Evolutionary conservation across 2,797 vertebrate genomes (phyloP).

Genomic region (Psittacula echo): DNA sequence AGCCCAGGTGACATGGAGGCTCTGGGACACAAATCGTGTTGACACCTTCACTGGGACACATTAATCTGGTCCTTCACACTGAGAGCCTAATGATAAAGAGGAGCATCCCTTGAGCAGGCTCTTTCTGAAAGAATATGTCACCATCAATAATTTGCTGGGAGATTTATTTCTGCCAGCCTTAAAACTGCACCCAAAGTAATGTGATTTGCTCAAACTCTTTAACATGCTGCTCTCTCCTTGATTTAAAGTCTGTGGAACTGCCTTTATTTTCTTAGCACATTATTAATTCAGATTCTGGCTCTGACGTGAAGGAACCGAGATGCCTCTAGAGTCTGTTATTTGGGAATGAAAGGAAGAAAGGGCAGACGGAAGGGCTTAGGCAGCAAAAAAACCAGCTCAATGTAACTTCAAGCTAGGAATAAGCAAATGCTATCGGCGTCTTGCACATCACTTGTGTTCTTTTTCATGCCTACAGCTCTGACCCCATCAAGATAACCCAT

Average conservation of each 20-base stretch:
- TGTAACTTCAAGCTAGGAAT: not conserved
- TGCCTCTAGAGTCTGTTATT: not conserved
- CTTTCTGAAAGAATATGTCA: not conserved
- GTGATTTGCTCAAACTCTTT: constrained; percentile 45
- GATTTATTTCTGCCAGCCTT: constrained; percentile 29
- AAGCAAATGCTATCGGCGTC: not conserved
- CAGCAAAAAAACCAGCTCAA: not conserved
- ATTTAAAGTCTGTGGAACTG: constrained; percentile 47
- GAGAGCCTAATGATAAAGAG: not conserved
- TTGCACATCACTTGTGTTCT: not conserved
- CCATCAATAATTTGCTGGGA: not conserved
- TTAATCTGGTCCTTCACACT: not conserved
- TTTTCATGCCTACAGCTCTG: not conserved
- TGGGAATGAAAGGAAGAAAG: constrained; percentile 11
- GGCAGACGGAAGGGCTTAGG: constrained; percentile 8
- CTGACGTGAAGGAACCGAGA: not conserved
- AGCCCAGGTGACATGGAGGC: not conserved
- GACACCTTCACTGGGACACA: not conserved
- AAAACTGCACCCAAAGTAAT: not conserved
- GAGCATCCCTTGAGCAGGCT: not conserved
- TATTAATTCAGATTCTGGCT: constrained; percentile 49
- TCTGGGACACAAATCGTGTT: not conserved
- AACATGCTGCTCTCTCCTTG: constrained; percentile 34
- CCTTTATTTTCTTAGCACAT: constrained; percentile 56
- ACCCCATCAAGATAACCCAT: not conserved